Conservation (phyloP, 2,888 invertebrate genomes). For the Heliconius charithonia region DNA sequence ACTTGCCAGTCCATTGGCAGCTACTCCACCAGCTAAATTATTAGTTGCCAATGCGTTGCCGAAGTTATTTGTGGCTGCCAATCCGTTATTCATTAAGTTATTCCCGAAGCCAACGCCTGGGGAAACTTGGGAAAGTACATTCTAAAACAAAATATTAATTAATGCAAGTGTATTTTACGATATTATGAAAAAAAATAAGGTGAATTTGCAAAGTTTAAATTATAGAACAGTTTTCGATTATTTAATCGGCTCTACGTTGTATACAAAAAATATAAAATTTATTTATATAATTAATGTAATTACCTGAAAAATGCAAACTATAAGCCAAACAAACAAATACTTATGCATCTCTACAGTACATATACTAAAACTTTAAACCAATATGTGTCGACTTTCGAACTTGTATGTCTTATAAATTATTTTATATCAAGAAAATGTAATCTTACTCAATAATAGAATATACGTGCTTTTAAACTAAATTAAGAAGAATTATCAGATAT, state of each 20-base stretch:
- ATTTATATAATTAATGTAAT: too few relatives aligned
- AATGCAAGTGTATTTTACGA: neutral
- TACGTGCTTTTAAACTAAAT: slow-evolving; percentile 25
- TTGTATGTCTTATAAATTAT: slow-evolving; percentile 21
- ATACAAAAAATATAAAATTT: neutral
- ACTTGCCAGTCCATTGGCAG: slow-evolving; percentile 38
- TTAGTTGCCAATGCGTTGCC: slow-evolving; percentile 42
- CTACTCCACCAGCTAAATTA: slow-evolving; percentile 38
- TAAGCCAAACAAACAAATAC: slow-evolving; percentile 41
- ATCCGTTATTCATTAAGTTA: slow-evolving; percentile 33
- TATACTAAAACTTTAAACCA: slow-evolving; percentile 16
- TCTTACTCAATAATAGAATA: slow-evolving; percentile 18
- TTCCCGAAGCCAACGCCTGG: slow-evolving; percentile 43
- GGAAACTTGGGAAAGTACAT: slow-evolving; percentile 47
- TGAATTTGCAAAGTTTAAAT: too few relatives aligned
- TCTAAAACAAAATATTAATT: slow-evolving; percentile 50
- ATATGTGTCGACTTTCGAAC: neutral
- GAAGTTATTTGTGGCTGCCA: slow-evolving; percentile 4
- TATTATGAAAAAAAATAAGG: too few relatives aligned
- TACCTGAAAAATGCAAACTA: slow-evolving; percentile 36
- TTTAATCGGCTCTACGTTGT: too few relatives aligned
- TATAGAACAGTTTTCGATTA: too few relatives aligned
- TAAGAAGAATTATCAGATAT: neutral
- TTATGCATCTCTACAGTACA: slow-evolving; percentile 46
- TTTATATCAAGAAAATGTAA: slow-evolving; percentile 16